Evolutionary conservation across 2,888 invertebrate species (phyloP), one percentile per base, ranked within the genome.

Genomic region (Ophion obscuratus): DNA sequence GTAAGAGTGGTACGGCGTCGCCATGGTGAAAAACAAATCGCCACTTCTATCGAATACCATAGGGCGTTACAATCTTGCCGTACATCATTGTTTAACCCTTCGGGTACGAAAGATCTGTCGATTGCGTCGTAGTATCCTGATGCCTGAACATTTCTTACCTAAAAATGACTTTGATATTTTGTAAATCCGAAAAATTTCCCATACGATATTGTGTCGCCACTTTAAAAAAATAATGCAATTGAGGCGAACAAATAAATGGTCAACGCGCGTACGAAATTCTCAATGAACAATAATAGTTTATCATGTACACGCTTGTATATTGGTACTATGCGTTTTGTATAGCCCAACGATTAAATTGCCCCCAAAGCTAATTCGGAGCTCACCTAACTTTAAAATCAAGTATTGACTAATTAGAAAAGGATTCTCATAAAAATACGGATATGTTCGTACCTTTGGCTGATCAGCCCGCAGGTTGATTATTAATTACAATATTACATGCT

Each of bases 391-490:
- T 76, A 47, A 83, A 83, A 67, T 83, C 36, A 83, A 81, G 57
- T 86, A 77, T 75, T 85, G 82, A 82, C 87, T 87, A 90, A 88
- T 88, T 91, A 89, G 86, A 91, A 93, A 91, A 92, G 88, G 88
- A 91, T 90, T 86, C 87, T 90, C 91, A 91, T 91, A 89, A 92
- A 92, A 92, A 92, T 92, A 92, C 91, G 91, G 91, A 92, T 92
- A 92, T 91, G 90, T 91, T 89, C 83, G 79, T 82, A 74, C 81
- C 82, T 66, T 83, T 77, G 73, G 77, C 76, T 31, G 66, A 81
- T 78, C 68, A 77, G 80, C 80, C 64, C 83, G 47, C 77, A 83
- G 76, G 88, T 81, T 82, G 70, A 71, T 82, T 87, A 80, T 86
- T 81, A 83, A 73, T 73, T 59, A 73, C 57, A 73, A 81, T 81